Base-by-base conservation (phyloP, 1,140 invertebrate species). In the Drosophila nigromelanica region DNA sequence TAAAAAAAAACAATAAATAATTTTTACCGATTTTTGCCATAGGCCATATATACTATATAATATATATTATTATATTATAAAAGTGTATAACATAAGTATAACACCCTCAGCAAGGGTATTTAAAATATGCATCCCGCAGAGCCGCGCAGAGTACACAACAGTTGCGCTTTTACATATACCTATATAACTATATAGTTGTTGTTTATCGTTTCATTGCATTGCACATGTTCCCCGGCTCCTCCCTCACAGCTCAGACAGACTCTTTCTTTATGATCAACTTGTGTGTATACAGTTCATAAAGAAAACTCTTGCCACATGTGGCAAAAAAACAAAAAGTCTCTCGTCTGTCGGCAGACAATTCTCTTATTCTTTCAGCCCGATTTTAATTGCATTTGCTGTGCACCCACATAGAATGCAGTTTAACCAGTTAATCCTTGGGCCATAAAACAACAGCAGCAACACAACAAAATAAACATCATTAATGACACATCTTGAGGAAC, bases 121-220 rank as follows among this genome's bases (percentile, higher is more conserved):
- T 0, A 18, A 18, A 15, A 18, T 21, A n/a, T 5, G 40, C 40
- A 12, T 8, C 54, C 39, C 24, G 24, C 14, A 15, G 12, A 35
- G 33, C 18, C 12, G 35, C 21, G 12, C 11, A 27, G 6, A 61
- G n/a, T 35, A 35, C n/a, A 33, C 47, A 73, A 73, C 63, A 67
- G 63, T 73, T 67, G 70, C 70, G 54, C 70, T 45, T 73, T 68
- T 70, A 35, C 33, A 48, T 48, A 35, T 10, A 52, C 30, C 11
- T 52, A n/a, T 18, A 18, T 35, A 52, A n/a, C 5, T 10, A 33
- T 33, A 33, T 51, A 33, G 33, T 4, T 37, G 64, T 74, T 74
- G 66, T 74, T 70, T 74, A 74, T 70, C 66, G 63, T 73, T 62
- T 54, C 33, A 72, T 63, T 64, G 33, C 45, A 66, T 71, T 64